Evolutionary conservation across 2,888 invertebrate genomes (phyloP).

Genomic region (Xylocampa areola): DNA sequence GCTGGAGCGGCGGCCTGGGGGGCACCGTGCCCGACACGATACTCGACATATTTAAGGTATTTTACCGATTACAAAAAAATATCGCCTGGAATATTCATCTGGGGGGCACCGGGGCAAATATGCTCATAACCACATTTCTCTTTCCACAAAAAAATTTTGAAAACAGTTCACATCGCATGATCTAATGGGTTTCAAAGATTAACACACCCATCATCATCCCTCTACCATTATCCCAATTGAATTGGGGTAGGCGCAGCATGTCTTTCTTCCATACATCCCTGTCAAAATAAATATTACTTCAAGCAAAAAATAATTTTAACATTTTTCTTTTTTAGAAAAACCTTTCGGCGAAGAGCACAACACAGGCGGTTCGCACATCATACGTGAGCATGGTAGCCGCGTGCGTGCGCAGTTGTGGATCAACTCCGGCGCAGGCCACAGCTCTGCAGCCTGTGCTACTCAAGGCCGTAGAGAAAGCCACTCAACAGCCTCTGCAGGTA

Average conservation of each 20-base stretch:
- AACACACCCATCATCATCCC: no score
- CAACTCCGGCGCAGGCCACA: slow-evolving; percentile 74
- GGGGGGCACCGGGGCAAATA: no score
- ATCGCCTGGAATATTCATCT: no score
- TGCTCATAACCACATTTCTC: no score
- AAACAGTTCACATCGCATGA: no score
- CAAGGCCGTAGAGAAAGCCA: slow-evolving; percentile 93
- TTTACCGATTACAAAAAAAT: neutral
- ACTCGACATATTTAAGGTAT: slow-evolving; percentile 67
- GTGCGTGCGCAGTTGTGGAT: slow-evolving; percentile 91
- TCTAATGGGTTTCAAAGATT: no score
- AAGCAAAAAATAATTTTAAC: neutral
- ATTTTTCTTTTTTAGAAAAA: slow-evolving; percentile 90
- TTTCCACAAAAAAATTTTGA: no score
- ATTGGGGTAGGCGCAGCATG: no score
- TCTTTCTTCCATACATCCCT: no score
- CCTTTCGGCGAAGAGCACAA: slow-evolving; percentile 93
- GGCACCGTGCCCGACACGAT: slow-evolving; percentile 63
- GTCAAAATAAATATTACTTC: no score
- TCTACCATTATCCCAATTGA: no score
- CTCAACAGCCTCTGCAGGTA: slow-evolving; percentile 93
- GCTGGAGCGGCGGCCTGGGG: slow-evolving; percentile 91
- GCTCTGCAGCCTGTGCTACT: slow-evolving; percentile 91
- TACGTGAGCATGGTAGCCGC: slow-evolving; percentile 94
- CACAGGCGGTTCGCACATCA: slow-evolving; percentile 93